phyloP scores from a whole-genome alignment of 1,140 invertebrate species.

The Sycophaga agraensis region DNA sequence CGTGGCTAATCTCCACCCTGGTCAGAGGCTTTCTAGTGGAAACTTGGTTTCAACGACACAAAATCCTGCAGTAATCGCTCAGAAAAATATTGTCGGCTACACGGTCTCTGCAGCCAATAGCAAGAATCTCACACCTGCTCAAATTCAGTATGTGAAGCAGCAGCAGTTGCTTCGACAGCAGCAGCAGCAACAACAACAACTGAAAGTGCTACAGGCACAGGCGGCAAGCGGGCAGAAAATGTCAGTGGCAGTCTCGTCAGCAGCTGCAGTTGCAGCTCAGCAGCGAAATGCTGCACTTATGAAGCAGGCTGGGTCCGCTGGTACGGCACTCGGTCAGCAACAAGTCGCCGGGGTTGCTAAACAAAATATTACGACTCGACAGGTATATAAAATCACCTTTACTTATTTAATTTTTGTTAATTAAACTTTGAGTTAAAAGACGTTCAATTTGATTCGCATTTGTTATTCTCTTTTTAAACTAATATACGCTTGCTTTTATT shows the following conservation, averaged over 20 bases:
- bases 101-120: slow-evolving; percentile 48
- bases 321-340: slow-evolving; percentile 13
- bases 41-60: slow-evolving; percentile 46
- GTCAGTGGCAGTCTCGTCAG: slow-evolving; percentile 44
- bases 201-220: slow-evolving; percentile 45
- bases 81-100: slow-evolving; percentile 51
- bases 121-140: slow-evolving; percentile 60
- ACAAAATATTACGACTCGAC: slow-evolving; percentile 56
- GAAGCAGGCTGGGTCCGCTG: slow-evolving; percentile 41
- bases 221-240: slow-evolving; percentile 48
- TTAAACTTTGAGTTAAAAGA: no score
- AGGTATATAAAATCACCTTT: slow-evolving; percentile 29
- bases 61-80: slow-evolving; percentile 35
- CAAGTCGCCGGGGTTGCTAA: slow-evolving; percentile 43
- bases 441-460: no score
- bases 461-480: not conserved
- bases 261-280: slow-evolving; percentile 34
- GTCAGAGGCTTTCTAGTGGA: slow-evolving; percentile 45
- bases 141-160: slow-evolving; percentile 59
- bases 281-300: slow-evolving; percentile 47
- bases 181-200: slow-evolving; percentile 55
- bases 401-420: no score
- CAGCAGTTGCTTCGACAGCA: slow-evolving; percentile 55
- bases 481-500: not conserved
- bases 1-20: slow-evolving; percentile 47